Evolutionary conservation across 2,113 vertebrate species (phyloP).

Genomic region (Rhea americana): DNA sequence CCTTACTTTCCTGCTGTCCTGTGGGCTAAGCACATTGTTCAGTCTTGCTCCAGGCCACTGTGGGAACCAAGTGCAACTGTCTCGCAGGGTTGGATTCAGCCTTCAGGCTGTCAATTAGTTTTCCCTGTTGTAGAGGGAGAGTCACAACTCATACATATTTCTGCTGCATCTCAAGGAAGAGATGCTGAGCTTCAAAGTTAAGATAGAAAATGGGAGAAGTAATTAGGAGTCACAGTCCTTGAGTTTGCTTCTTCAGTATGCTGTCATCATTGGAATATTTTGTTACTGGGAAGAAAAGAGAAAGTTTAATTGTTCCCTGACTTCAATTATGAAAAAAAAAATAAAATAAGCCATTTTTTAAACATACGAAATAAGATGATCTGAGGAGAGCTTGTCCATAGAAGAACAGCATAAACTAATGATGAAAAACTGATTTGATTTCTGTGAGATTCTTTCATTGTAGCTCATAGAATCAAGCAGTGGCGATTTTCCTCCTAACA

Average conservation of each 20-base stretch:
- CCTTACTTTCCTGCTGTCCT: not conserved
- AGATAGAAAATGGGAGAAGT: conserved; percentile 6
- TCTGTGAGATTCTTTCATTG: not conserved
- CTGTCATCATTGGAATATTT: conserved; percentile 45
- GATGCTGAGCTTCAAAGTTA: conserved; percentile 39
- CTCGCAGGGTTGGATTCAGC: not conserved
- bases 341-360: conserved; percentile 29
- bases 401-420: not conserved
- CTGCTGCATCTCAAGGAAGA: conserved; percentile 15
- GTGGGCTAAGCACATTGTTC: not conserved
- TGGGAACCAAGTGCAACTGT: not conserved
- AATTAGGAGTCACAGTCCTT: conserved; percentile 29
- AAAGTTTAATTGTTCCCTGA: conserved; percentile 25
- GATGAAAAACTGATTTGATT: not conserved
- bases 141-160: conserved; percentile 7
- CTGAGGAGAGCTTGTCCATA: rapidly evolving
- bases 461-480: not conserved
- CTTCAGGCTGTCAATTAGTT: conserved; percentile 44
- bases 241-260: conserved; percentile 18
- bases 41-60: not conserved
- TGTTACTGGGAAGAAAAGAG: conserved; percentile 34
- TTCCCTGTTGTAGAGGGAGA: not conserved
- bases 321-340: conserved; percentile 16
- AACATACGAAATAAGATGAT: not conserved
- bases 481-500: not conserved